A percentile compares a stretch with the other conserved stretches of the same genome.
Evolutionary conservation across 2,797 vertebrate genomes (phyloP).

Genomic region (Catamblyrhynchus diadema): DNA sequence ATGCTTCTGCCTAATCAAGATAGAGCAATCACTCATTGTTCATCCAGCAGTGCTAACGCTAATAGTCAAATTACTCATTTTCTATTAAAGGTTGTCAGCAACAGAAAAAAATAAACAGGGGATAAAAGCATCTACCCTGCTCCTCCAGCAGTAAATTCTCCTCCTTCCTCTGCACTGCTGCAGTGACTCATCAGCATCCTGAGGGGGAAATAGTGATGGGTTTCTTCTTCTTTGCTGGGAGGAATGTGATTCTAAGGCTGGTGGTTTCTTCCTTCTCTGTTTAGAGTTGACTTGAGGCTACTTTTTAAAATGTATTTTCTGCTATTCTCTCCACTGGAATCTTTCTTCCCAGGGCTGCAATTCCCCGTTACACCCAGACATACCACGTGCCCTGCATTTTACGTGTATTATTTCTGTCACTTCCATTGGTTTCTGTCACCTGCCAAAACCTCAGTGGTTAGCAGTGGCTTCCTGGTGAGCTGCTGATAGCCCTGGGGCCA

Average conservation of each 20-base stretch:
- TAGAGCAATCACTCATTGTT: not conserved
- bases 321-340: not conserved
- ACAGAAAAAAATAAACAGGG: not conserved
- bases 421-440: not conserved
- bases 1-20: not conserved
- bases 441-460: fast-evolving
- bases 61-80: not conserved
- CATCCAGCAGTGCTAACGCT: not conserved
- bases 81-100: not conserved
- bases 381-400: fast-evolving
- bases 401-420: fast-evolving
- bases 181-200: constrained; percentile 5
- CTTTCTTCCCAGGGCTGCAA: not conserved
- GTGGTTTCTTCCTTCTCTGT: not conserved
- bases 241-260: not conserved
- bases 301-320: not conserved
- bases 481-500: not conserved
- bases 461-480: fast-evolving
- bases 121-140: not conserved
- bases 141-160: not conserved
- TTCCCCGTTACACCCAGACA: fast-evolving
- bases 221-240: not conserved
- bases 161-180: not conserved
- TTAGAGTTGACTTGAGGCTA: not conserved
- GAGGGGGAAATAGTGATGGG: not conserved